Percentiles rank a stretch among this genome's conserved stretches.
Conservation (phyloP, 2,113 vertebrate species). For the Cyanoderma ruficeps region DNA sequence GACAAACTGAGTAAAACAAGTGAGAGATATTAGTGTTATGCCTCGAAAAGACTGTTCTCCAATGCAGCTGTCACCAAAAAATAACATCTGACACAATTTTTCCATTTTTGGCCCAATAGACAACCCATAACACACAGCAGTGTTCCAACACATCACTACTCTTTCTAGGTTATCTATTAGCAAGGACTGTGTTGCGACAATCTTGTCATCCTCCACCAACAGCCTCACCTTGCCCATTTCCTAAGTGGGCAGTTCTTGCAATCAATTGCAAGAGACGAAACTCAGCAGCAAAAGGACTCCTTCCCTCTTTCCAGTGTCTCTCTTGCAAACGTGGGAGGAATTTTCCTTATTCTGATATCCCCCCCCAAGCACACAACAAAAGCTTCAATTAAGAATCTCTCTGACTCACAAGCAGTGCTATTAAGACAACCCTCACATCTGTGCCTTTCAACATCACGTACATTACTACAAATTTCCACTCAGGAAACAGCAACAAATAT, state of each 20-base stretch:
- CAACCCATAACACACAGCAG: neutral
- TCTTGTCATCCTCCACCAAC: neutral
- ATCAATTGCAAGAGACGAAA: neutral
- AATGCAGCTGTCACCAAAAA: neutral
- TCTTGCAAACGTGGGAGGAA: neutral
- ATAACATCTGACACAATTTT: neutral
- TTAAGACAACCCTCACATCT: neutral
- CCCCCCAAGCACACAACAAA: neutral
- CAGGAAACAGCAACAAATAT: neutral
- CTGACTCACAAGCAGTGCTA: neutral
- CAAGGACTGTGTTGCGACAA: neutral
- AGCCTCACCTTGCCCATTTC: neutral
- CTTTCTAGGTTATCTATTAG: neutral
- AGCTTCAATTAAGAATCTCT: slow-evolving; percentile 22
- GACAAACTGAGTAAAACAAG: neutral
- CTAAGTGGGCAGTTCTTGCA: neutral
- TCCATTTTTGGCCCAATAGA: neutral
- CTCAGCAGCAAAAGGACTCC: neutral
- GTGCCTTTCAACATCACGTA: neutral
- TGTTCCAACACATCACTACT: neutral
- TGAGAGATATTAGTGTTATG: neutral
- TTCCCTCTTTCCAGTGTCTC: neutral
- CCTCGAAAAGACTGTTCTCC: neutral
- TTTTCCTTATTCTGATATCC: neutral
- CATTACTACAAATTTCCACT: neutral